Conservation (phyloP, 2,113 vertebrate species). For the Sapayoa aenigma region DNA sequence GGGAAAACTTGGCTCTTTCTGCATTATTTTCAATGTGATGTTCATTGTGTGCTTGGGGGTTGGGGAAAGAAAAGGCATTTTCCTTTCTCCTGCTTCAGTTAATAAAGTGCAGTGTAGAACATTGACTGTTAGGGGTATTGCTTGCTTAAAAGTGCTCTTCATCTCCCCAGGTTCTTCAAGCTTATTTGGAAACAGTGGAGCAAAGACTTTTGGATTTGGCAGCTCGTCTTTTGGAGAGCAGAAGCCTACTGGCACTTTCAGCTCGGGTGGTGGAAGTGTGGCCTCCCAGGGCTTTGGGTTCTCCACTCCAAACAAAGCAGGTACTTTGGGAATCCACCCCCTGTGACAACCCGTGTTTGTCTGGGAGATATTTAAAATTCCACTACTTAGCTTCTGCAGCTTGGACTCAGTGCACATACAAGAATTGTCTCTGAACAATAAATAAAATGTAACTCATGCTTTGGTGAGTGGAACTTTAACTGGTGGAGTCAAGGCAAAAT, state of each 20-base stretch:
- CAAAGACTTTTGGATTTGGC: constrained; percentile 87
- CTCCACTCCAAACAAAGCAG: constrained; percentile 83
- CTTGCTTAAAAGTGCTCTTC: not conserved
- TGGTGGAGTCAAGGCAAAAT: not conserved
- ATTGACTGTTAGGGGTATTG: not conserved
- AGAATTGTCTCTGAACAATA: not conserved
- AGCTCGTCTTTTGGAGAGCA: constrained; percentile 86
- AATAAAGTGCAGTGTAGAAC: not conserved
- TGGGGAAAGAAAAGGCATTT: not conserved
- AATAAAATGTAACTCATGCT: not conserved
- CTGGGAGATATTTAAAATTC: not conserved
- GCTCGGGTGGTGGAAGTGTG: constrained; percentile 84
- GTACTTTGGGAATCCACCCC: constrained; percentile 63
- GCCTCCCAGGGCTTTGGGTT: constrained; percentile 95
- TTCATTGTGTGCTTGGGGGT: not conserved
- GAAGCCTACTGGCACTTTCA: constrained; percentile 90
- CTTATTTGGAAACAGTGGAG: constrained; percentile 89
- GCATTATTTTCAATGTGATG: not conserved
- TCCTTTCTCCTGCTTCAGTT: not conserved
- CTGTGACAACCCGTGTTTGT: not conserved
- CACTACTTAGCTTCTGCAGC: not conserved
- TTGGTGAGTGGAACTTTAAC: not conserved
- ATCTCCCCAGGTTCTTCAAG: constrained; percentile 74
- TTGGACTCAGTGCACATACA: rapidly evolving
- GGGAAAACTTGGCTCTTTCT: not conserved